phyloP scores from a whole-genome alignment of 2,888 invertebrate species.

The Rhopalosiphum nymphaeae region DNA sequence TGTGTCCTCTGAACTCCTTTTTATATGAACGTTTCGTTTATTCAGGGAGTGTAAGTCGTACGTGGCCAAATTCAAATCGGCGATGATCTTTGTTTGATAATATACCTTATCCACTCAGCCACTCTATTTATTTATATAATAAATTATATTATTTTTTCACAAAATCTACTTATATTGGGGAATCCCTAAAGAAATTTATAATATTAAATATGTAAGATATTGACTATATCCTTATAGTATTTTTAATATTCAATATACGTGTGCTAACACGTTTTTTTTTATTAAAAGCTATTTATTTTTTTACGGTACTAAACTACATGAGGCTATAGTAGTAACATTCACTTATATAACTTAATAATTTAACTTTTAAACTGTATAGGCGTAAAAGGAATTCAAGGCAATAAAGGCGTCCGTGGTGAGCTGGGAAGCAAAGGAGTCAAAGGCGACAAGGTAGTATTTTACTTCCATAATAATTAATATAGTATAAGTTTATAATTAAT shows the following conservation, averaged over 20 bases:
- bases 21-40: neutral
- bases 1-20: too few species aligned
- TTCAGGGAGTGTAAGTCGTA: neutral
- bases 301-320: neutral
- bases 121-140: neutral
- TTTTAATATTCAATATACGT: neutral
- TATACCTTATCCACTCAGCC: neutral
- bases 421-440: slow-evolving; percentile 73
- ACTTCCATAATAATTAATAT: neutral
- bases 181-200: neutral
- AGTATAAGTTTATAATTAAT: neutral
- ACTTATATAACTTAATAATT: neutral
- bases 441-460: slow-evolving; percentile 68
- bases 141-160: neutral
- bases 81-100: neutral
- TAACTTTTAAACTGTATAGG: slow-evolving; percentile 48
- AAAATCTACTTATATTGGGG: neutral
- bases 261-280: neutral
- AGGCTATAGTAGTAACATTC: neutral
- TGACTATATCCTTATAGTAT: neutral
- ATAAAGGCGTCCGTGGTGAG: slow-evolving; percentile 72
- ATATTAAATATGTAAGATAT: neutral
- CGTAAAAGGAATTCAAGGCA: slow-evolving; percentile 70
- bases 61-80: neutral
- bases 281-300: neutral